phyloP scores from a whole-genome alignment of 2,113 vertebrate genomes.

The Equus quagga region DNA sequence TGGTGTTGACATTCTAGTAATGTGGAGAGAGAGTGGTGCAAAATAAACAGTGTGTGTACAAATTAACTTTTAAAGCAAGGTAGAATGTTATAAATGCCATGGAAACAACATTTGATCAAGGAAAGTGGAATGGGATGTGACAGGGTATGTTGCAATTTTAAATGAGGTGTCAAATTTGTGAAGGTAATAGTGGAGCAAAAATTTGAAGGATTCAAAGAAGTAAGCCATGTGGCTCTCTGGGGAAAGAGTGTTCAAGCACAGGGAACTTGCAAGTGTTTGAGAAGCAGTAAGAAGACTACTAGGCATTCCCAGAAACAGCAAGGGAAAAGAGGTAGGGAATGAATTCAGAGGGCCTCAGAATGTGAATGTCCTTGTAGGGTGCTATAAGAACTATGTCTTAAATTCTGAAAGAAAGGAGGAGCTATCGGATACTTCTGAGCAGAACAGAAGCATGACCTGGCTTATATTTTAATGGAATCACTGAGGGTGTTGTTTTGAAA shows the following conservation, averaged over 20 bases:
- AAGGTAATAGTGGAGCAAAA: background rate
- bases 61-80: background rate
- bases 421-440: background rate
- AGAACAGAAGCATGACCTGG: background rate
- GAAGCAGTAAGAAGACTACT: background rate
- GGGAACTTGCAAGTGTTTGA: background rate
- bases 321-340: accelerated
- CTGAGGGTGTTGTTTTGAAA: background rate
- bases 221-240: background rate
- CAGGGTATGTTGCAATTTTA: background rate
- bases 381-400: background rate
- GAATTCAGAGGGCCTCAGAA: background rate
- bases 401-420: background rate
- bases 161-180: background rate
- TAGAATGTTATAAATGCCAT: background rate
- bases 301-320: background rate
- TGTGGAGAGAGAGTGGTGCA: background rate
- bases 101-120: background rate
- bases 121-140: background rate
- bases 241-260: background rate
- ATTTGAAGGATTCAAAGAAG: background rate
- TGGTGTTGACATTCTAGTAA: background rate
- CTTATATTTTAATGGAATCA: background rate
- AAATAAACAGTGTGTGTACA: background rate
- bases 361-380: background rate